Conservation (phyloP, 1,140 invertebrate species). For the Proctacanthus coquilletti region DNA sequence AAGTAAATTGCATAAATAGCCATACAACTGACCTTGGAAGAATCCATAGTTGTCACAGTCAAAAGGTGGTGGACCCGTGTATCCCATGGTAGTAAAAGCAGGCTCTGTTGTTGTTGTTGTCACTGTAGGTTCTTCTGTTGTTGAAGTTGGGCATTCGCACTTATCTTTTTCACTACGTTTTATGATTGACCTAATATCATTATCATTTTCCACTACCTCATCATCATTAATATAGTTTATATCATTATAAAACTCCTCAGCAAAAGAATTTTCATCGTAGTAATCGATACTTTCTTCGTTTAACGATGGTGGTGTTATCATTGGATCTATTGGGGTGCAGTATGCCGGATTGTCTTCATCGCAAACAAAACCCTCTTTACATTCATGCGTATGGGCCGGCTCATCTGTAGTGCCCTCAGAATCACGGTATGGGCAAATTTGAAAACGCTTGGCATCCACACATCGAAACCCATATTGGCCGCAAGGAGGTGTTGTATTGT, state of each 20-base stretch:
- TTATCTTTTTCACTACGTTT: no score
- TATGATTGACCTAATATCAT: no score
- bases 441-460: background rate
- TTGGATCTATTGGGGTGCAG: conserved; percentile 2
- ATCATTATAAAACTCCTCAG: no score
- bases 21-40: background rate
- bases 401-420: background rate
- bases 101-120: background rate
- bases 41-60: background rate
- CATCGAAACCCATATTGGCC: conserved; percentile 4
- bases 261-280: no score
- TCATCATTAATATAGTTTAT: no score
- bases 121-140: no score
- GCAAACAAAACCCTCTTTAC: background rate
- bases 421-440: background rate
- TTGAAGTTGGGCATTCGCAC: no score
- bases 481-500: background rate
- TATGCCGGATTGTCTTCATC: conserved; percentile 4
- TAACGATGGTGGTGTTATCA: no score
- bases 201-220: no score
- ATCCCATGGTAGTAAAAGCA: background rate
- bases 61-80: background rate
- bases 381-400: background rate
- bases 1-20: background rate
- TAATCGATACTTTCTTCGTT: no score